Conservation (phyloP, 2,888 invertebrate genomes). For the Tipula vernalis region DNA sequence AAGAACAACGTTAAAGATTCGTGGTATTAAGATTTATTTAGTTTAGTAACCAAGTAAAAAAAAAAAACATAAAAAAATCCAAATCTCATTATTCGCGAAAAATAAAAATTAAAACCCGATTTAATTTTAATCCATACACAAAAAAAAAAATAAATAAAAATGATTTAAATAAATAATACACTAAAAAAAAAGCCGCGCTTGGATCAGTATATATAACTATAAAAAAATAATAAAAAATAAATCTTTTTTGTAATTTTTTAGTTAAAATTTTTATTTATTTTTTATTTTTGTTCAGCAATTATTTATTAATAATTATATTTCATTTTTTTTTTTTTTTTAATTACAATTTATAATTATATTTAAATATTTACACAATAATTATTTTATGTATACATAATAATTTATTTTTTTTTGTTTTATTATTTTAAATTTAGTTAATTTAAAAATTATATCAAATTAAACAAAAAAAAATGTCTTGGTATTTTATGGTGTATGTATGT, state of each 20-base stretch:
- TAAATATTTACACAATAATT: not conserved
- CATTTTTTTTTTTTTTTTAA: not conserved
- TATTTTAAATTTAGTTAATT: not conserved
- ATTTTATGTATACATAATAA: not conserved
- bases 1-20: not conserved
- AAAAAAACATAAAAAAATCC: not conserved
- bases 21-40: not conserved
- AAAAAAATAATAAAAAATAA: not conserved
- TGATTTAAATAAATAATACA: not conserved
- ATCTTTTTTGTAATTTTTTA: not conserved
- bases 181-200: not conserved
- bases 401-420: not conserved
- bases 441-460: not conserved
- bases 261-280: not conserved
- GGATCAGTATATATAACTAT: not conserved
- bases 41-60: not conserved
- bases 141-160: not conserved
- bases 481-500: not conserved
- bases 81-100: not conserved
- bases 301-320: not conserved
- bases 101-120: not conserved
- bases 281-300: not conserved
- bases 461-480: not conserved
- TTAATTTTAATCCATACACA: not conserved
- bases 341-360: constrained; percentile 4